Evolutionary conservation across 2,113 vertebrate genomes (phyloP).

Genomic region (Megalops atlanticus): DNA sequence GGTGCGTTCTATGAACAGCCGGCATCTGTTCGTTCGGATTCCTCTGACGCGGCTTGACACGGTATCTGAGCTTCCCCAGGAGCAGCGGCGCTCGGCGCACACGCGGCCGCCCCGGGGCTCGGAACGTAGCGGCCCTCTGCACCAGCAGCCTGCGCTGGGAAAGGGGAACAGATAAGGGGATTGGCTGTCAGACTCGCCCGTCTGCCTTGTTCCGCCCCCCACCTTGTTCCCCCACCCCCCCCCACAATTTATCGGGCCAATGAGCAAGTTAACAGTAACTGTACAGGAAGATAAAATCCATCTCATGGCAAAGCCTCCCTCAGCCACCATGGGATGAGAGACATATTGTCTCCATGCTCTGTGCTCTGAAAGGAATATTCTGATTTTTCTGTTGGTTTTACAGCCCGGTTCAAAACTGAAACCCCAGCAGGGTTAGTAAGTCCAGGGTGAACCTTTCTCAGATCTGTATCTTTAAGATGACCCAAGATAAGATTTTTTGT

Average conservation of each 20-base stretch:
- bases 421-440: too few relatives aligned
- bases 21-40: slow-evolving; percentile 33
- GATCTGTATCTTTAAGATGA: too few relatives aligned
- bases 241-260: slow-evolving; percentile 45
- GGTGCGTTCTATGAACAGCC: slow-evolving; percentile 18
- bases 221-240: slow-evolving; percentile 49
- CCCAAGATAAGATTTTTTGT: too few relatives aligned
- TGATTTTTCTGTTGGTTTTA: too few relatives aligned
- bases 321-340: background rate
- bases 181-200: slow-evolving; percentile 37
- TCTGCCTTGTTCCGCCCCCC: slow-evolving; percentile 18
- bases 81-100: background rate
- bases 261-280: slow-evolving; percentile 41
- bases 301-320: slow-evolving; percentile 23
- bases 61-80: slow-evolving; percentile 1
- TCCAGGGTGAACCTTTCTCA: too few relatives aligned
- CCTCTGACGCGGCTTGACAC: slow-evolving; percentile 6
- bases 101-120: background rate
- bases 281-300: background rate
- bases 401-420: too few relatives aligned
- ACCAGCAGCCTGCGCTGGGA: background rate
- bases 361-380: too few relatives aligned
- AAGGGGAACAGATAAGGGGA: slow-evolving; percentile 35
- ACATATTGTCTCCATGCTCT: background rate
- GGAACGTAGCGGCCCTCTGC: background rate